These are phyloP conservation scores for Trichomalopsis sarcophagae DNA, from an alignment of 1,140 invertebrate genomes.

Conservation along the genomic window DNA sequence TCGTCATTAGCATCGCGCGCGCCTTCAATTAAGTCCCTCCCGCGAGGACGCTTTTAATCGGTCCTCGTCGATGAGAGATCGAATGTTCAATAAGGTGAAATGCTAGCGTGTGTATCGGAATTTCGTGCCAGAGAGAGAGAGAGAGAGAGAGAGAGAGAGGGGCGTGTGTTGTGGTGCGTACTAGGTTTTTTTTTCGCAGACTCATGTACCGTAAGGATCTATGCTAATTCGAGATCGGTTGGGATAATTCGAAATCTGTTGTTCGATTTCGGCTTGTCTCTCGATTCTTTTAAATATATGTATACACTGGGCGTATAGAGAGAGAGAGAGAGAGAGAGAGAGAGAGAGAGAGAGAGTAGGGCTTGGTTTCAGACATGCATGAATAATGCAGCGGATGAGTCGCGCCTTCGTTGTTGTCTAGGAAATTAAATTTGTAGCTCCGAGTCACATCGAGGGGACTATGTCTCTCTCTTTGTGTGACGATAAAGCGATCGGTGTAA, in stretches of 20 bases:
- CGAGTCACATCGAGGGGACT: not conserved
- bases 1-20: not conserved
- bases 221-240: constrained; percentile 2
- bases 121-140: too few species aligned
- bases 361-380: not conserved
- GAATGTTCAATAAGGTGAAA: not conserved
- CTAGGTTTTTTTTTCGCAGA: not conserved
- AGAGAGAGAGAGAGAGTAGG: not conserved
- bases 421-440: not conserved
- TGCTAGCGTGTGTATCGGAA: too few species aligned
- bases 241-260: not conserved
- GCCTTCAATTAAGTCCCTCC: not conserved
- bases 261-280: not conserved
- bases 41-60: not conserved
- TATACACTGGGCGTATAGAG: not conserved
- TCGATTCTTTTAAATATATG: not conserved
- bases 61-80: not conserved
- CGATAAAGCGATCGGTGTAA: not conserved
- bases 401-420: not conserved
- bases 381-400: not conserved
- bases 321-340: too few species aligned
- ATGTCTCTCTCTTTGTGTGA: too few species aligned
- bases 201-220: not conserved
- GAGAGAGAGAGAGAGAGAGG: too few species aligned
- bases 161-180: not conserved